phyloP scores from a whole-genome alignment of 2,888 invertebrate species.

The Ophion ellenae region DNA sequence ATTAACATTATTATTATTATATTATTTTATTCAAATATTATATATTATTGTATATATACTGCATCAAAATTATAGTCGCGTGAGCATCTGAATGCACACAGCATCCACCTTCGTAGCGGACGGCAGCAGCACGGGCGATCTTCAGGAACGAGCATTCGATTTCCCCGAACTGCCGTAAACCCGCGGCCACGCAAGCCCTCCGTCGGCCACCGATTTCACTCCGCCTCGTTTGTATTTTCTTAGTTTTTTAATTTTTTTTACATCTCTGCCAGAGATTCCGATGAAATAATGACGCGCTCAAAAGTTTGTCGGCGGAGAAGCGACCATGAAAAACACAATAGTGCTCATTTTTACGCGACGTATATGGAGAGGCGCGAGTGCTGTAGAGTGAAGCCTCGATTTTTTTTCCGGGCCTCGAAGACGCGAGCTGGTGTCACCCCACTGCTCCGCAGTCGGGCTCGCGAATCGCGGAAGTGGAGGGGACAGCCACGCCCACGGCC shows the following conservation, averaged over 20 bases:
- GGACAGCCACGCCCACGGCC: too few species aligned
- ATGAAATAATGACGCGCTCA: conserved; percentile 50
- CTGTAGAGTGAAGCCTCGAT: neutral
- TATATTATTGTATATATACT: too few species aligned
- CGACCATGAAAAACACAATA: conserved; percentile 33
- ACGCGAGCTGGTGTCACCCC: neutral
- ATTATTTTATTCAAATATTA: too few species aligned
- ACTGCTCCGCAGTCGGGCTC: neutral
- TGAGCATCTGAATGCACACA: neutral
- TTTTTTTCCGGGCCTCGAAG: neutral
- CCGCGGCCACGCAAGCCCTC: conserved; percentile 16
- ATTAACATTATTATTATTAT: too few species aligned
- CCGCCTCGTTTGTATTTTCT: neutral
- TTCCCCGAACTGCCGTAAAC: conserved; percentile 56
- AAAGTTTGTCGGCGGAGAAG: conserved; percentile 39
- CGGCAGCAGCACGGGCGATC: conserved; percentile 21
- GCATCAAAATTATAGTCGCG: too few species aligned
- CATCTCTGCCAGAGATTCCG: conserved; percentile 31
- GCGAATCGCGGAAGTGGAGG: too few species aligned
- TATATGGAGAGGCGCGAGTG: neutral
- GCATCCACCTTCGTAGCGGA: conserved; percentile 12
- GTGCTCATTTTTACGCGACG: conserved; percentile 20
- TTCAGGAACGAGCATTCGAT: conserved; percentile 50
- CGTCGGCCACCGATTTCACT: conserved; percentile 3
- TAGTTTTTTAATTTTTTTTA: neutral